Evolutionary conservation across 1,140 invertebrate species (phyloP), one percentile per base, ranked within the genome.

Genomic region (Drosophila kurseongensis): DNA sequence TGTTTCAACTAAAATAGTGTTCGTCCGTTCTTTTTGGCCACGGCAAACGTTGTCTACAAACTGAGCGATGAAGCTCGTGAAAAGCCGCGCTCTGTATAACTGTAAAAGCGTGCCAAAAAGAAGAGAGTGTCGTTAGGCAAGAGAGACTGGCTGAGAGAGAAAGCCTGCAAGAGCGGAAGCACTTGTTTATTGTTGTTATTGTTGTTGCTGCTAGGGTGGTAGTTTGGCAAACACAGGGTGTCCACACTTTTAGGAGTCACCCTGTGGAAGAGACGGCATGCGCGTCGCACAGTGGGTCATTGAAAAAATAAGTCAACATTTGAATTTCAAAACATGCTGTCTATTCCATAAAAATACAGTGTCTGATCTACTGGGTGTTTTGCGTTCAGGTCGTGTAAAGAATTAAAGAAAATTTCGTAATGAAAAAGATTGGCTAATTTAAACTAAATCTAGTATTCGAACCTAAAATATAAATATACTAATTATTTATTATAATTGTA

Each of bases 11-110:
- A 58, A 36, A 59, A 59, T 73, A 72, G 38, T 59, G 42, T 58
- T 54, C 55, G 61, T 82, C 75, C 75, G 75, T 67, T 75, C 66
- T 71, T 56, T 62, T 71, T 59, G 56, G 57, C 66, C 55, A 77
- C 75, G 40, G 67, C 59, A 52, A 76, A 79, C 62, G 67, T 65
- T 65, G 78, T 86, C 75, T 62, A 75, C 65, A 69, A 81, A 82
- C 80, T 74, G 57, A 84, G 61, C 42, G 41, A 55, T 57, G 69
- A 62, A 71, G 45, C 65, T 65, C 32, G 40, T 29, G 47, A 60
- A 62, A 52, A 69, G 71, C 71, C 71, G 65, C 58, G 72, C 79
- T 71, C 75, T 75, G 62, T 59, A 66, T 66, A 66, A 66, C 42
- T 66, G 62, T 59, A 48, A 51, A 68, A 68, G 58, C 65, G 9